Evolutionary conservation across 2,888 invertebrate species (phyloP).

Genomic region (Steinernema carpocapsae): DNA sequence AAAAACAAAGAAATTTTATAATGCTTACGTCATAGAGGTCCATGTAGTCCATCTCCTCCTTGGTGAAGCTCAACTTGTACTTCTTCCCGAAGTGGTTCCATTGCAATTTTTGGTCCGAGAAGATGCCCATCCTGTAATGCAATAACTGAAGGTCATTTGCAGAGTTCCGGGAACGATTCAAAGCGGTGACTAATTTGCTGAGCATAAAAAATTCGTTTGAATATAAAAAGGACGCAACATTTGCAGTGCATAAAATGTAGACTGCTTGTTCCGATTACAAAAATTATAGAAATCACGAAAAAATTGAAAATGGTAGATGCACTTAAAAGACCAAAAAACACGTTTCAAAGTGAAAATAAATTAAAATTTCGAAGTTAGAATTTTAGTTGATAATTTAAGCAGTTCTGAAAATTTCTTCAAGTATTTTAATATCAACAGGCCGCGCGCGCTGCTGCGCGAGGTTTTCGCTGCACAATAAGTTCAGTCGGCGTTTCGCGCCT

Average conservation of each 20-base stretch:
- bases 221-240: too few species aligned
- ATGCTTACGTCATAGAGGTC: conserved; percentile 61
- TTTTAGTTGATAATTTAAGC: too few species aligned
- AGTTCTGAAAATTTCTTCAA: too few species aligned
- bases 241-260: too few species aligned
- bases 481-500: too few species aligned
- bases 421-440: too few species aligned
- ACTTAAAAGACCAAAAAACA: not conserved
- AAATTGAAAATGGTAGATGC: not conserved
- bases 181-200: not conserved
- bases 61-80: conserved; percentile 56
- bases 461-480: too few species aligned
- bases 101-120: conserved; percentile 60
- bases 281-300: not conserved
- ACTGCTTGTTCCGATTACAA: too few species aligned
- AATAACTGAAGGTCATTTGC: not conserved
- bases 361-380: too few species aligned
- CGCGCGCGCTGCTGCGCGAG: too few species aligned
- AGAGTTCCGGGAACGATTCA: not conserved
- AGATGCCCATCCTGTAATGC: conserved; percentile 59
- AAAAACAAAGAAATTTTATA: not conserved
- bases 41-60: conserved; percentile 62
- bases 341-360: not conserved
- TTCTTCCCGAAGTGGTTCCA: conserved; percentile 68
- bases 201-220: too few species aligned